Evolutionary conservation across 2,888 invertebrate genomes (phyloP).

Genomic region (Idaea biselata): DNA sequence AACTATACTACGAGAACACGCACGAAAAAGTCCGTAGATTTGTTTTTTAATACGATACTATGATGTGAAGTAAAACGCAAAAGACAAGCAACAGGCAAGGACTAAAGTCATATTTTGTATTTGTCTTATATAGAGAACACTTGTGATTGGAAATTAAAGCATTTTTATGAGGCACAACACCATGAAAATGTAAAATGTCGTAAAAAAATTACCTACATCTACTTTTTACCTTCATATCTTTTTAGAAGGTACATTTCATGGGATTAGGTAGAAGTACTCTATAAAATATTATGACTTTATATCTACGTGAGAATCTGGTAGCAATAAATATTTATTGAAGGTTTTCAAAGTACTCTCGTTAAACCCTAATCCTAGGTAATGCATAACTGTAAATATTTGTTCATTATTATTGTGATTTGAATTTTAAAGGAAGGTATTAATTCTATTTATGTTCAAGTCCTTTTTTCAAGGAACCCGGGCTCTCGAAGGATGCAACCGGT

Average conservation of each 20-base stretch:
- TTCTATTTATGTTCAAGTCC: too few species aligned
- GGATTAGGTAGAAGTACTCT: background rate
- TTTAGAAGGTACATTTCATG: background rate
- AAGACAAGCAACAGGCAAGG: too few species aligned
- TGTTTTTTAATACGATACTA: too few species aligned
- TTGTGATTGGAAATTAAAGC: background rate
- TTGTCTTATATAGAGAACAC: background rate
- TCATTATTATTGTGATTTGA: background rate
- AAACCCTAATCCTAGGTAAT: background rate
- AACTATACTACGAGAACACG: too few species aligned
- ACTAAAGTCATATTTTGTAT: too few species aligned
- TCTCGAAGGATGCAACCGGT: too few species aligned
- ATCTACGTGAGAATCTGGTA: constrained; percentile 1
- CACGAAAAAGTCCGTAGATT: too few species aligned
- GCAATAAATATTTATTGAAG: background rate
- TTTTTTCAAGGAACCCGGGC: too few species aligned
- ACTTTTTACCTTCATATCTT: background rate
- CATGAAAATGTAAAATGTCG: background rate
- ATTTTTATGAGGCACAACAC: background rate
- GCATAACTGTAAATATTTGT: background rate
- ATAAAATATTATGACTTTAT: constrained; percentile 1
- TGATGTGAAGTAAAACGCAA: too few species aligned
- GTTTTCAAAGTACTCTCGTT: background rate
- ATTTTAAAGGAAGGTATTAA: background rate
- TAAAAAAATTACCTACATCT: background rate